Percentiles rank a stretch among this genome's conserved stretches.
These are phyloP conservation scores for Melieria omissa DNA, from an alignment of 2,888 invertebrate species.

Conservation along the genomic window DNA sequence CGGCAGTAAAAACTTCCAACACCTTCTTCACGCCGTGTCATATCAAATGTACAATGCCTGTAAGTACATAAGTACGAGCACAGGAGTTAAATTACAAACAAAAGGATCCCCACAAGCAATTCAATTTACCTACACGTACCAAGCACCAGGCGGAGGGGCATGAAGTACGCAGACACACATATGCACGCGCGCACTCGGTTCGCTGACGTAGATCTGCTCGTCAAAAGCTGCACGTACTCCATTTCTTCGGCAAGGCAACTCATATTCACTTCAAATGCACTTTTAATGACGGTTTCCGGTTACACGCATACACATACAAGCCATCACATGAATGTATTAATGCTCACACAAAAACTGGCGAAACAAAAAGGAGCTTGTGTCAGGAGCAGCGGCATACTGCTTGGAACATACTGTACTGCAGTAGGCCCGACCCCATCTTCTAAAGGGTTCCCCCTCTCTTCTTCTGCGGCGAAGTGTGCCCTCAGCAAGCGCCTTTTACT, in stretches of 20 bases:
- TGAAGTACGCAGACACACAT: neutral
- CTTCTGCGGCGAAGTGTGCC: conserved; percentile 31
- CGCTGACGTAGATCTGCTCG: neutral
- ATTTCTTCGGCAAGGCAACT: conserved; percentile 1
- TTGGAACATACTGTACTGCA: conserved; percentile 60
- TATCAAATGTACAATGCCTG: neutral
- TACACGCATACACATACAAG: conserved; percentile 42
- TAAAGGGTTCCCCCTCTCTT: conserved; percentile 40
- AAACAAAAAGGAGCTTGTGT: conserved; percentile 33
- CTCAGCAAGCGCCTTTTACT: conserved; percentile 13
- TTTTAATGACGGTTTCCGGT: conserved; percentile 65
- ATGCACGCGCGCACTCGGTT: neutral
- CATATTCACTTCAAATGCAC: conserved; percentile 55
- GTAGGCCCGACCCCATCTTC: conserved; percentile 22
- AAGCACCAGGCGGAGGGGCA: neutral
- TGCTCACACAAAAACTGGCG: conserved; percentile 1
- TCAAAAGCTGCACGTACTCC: conserved; percentile 23
- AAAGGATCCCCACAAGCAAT: conserved; percentile 16
- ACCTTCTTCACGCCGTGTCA: conserved; percentile 12
- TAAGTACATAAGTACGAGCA: conserved; percentile 25
- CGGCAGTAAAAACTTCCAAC: conserved; percentile 30
- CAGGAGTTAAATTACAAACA: conserved; percentile 37
- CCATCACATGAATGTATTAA: conserved; percentile 35
- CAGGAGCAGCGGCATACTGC: conserved; percentile 57
- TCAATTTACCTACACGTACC: neutral